A percentile compares a stretch with the other conserved stretches of the same genome.
Evolutionary conservation across 2,888 invertebrate genomes (phyloP).

Genomic region (Cephus runcator): DNA sequence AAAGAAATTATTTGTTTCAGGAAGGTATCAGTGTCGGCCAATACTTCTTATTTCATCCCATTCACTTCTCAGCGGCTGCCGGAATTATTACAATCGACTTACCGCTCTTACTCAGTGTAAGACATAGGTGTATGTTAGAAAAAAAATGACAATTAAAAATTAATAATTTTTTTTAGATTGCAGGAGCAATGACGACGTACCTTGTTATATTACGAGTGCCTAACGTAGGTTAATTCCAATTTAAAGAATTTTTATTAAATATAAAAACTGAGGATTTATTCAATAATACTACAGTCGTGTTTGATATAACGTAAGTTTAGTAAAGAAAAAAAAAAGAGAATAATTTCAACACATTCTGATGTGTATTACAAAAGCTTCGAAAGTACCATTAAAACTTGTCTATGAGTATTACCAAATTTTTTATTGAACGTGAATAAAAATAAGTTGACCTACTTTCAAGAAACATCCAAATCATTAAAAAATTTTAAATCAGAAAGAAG

Average conservation of each 20-base stretch:
- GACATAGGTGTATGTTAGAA: conserved; percentile 4
- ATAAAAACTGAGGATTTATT: background rate
- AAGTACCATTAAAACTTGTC: background rate
- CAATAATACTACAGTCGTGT: background rate
- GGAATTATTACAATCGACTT: conserved; percentile 43
- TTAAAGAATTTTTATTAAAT: background rate
- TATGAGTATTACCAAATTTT: background rate
- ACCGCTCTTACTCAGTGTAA: conserved; percentile 42
- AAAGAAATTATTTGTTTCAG: conserved; percentile 7
- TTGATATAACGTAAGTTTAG: background rate
- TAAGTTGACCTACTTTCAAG: background rate
- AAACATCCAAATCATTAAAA: background rate
- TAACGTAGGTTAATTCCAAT: background rate
- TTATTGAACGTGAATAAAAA: background rate
- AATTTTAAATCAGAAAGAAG: background rate
- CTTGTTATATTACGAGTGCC: conserved; percentile 38
- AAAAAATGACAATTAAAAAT: conserved; percentile 2
- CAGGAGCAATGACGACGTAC: conserved; percentile 45
- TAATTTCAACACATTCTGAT: background rate
- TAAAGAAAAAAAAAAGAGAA: background rate
- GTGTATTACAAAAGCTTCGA: background rate
- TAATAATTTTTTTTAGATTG: conserved; percentile 34
- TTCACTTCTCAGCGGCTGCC: conserved; percentile 34
- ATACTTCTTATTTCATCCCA: conserved; percentile 24
- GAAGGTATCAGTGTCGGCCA: conserved; percentile 21